These are phyloP conservation scores for Vulpes ferrilata DNA, from an alignment of 2,113 vertebrate genomes.

Conservation along the genomic window DNA sequence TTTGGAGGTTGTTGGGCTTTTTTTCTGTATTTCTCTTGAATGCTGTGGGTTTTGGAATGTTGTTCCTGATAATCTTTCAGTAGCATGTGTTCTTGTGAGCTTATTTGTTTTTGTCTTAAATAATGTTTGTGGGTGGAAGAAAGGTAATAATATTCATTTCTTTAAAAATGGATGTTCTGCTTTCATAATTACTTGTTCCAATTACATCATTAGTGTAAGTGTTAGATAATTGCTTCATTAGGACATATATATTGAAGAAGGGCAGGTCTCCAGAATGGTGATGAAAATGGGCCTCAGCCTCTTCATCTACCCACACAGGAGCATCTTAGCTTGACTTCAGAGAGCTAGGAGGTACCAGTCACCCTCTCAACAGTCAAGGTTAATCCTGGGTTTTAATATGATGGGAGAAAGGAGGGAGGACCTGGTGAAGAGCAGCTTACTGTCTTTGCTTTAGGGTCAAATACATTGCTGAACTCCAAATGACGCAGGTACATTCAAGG, in stretches of 20 bases:
- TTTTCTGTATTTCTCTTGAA: background rate
- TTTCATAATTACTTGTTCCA: conserved; percentile 83
- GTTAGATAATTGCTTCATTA: conserved; percentile 77
- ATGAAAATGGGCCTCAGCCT: conserved; percentile 25
- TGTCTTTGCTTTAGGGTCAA: background rate
- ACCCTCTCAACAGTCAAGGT: background rate
- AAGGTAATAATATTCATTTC: conserved; percentile 80
- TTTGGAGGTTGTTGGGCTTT: background rate
- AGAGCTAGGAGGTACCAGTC: background rate
- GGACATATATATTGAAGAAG: conserved; percentile 59
- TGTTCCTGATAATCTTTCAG: conserved; percentile 73
- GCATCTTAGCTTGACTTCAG: conserved; percentile 3
- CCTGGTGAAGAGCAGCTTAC: background rate
- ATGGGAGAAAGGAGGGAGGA: conserved; percentile 6
- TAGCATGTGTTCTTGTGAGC: conserved; percentile 65
- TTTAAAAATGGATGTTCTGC: conserved; percentile 77
- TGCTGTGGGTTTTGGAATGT: conserved; percentile 22
- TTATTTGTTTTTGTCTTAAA: conserved; percentile 80
- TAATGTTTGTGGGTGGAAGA: conserved; percentile 76
- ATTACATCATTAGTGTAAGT: conserved; percentile 83
- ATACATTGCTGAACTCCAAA: background rate
- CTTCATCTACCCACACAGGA: conserved; percentile 21
- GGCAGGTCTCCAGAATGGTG: background rate
- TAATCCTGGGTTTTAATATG: conserved; percentile 23
- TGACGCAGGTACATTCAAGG: background rate